Conservation (phyloP, 2,113 vertebrate species). For the Protobothrops mucrosquamatus region DNA sequence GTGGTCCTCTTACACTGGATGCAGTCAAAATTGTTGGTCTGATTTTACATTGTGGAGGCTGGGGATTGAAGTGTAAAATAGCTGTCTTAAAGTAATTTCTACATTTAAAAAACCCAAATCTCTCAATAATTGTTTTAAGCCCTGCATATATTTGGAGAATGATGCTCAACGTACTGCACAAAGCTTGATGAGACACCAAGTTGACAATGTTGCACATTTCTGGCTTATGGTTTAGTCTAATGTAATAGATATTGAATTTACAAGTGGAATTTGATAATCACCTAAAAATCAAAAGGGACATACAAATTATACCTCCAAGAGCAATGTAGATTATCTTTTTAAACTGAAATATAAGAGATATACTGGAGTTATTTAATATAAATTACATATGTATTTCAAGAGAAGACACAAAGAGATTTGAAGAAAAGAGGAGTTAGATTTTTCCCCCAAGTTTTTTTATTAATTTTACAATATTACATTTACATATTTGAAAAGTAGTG, state of each 20-base stretch:
- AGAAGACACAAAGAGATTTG: too few species aligned
- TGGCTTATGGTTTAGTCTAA: background rate
- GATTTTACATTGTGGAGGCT: background rate
- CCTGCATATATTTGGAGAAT: background rate
- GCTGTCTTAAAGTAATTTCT: background rate
- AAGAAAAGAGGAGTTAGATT: too few species aligned
- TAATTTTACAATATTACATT: too few species aligned
- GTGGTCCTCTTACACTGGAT: background rate
- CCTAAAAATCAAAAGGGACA: too few species aligned
- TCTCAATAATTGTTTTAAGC: background rate
- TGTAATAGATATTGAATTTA: background rate
- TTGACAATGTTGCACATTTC: background rate
- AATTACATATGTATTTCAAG: too few species aligned
- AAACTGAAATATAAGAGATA: too few species aligned
- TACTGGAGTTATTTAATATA: too few species aligned
- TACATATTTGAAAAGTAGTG: too few species aligned
- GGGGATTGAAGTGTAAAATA: background rate
- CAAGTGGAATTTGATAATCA: too few species aligned
- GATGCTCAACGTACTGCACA: background rate
- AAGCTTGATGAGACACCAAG: background rate
- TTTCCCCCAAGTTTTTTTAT: too few species aligned
- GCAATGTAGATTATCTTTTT: too few species aligned
- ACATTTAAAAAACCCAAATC: background rate
- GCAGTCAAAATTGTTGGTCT: background rate
- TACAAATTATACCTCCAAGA: too few species aligned